Evolutionary conservation across 2,888 invertebrate species (phyloP), one percentile per base, ranked within the genome.

Genomic region (Branchinecta sandiegonensis): DNA sequence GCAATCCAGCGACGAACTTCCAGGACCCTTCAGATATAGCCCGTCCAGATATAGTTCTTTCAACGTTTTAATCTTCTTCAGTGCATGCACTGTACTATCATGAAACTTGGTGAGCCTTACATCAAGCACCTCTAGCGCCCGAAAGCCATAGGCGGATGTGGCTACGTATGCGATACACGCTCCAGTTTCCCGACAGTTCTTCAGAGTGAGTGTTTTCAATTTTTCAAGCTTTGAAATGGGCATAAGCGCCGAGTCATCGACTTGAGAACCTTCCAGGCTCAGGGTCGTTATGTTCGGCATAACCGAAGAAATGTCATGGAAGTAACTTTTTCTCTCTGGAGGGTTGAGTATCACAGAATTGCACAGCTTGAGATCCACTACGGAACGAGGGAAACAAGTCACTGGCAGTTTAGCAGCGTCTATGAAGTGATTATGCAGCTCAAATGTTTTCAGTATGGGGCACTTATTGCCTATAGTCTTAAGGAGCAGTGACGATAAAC

Each of bases 141-240:
- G 8, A 23, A 56, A 56, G 23, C 63, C 63, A 56, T 9, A 56
- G 1, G 63, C 63, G 23, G 63, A 56, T 9, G 10, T 23, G 23
- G 63, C 63, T 9, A 56, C 10, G 9, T 56, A 56, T 23, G 63
- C 63, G 23, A 56, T 56, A 23, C 63, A 56, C 10, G 1, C 23
- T 9, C 63, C 63, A 56, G 23, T 56, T 23, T 56, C 63, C 9
- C 63, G 11, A 10, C 63, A 56, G n/a, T 56, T 56, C 63, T 23
- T 17, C 9, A 56, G 63, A 10, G 23, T 23, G 9, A 56, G 23
- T 8, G 63, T 56, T 56, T 56, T 56, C 63, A 56, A 10, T 17
- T 56, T 56, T 17, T 56, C 63, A 17, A 56, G 63, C 23, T 56
- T 56, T 17, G 63, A 56, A 56, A 56, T 23, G n/a, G 63, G 63